Conservation (phyloP, 2,888 invertebrate species). For the Lasioglossum oenotherae region DNA sequence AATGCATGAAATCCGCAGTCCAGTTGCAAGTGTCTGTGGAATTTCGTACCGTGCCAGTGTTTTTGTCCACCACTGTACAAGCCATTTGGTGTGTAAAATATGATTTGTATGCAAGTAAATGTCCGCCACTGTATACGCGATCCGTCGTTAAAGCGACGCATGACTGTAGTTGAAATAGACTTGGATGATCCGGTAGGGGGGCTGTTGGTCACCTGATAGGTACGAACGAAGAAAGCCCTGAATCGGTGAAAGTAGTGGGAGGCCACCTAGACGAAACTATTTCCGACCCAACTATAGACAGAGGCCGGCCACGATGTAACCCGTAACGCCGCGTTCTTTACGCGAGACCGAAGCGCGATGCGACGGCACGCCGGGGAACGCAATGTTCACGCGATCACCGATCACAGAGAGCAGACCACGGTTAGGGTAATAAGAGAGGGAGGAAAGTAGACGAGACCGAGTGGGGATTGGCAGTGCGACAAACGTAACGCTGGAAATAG, state of each 20-base stretch:
- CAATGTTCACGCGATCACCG: slow-evolving; percentile 28
- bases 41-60: too few species aligned
- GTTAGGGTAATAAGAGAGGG: slow-evolving; percentile 31
- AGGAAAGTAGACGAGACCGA: slow-evolving; percentile 24
- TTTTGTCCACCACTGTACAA: too few species aligned
- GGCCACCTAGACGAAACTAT: neutral
- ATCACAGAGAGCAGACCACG: neutral
- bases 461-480: slow-evolving; percentile 75
- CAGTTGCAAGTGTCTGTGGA: too few species aligned
- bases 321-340: slow-evolving; percentile 46
- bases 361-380: slow-evolving; percentile 25
- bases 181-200: neutral
- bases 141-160: too few species aligned
- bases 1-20: too few species aligned
- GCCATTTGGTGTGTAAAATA: too few species aligned
- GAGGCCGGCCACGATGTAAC: slow-evolving; percentile 18
- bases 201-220: neutral
- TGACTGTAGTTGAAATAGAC: neutral
- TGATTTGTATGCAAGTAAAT: too few species aligned
- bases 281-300: neutral
- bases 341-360: slow-evolving; percentile 12
- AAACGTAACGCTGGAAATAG: slow-evolving; percentile 73
- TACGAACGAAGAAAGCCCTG: neutral
- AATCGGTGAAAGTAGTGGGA: neutral
- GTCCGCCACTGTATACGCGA: too few species aligned